phyloP scores from a whole-genome alignment of 2,113 vertebrate genomes.

The Petromus typicus region DNA sequence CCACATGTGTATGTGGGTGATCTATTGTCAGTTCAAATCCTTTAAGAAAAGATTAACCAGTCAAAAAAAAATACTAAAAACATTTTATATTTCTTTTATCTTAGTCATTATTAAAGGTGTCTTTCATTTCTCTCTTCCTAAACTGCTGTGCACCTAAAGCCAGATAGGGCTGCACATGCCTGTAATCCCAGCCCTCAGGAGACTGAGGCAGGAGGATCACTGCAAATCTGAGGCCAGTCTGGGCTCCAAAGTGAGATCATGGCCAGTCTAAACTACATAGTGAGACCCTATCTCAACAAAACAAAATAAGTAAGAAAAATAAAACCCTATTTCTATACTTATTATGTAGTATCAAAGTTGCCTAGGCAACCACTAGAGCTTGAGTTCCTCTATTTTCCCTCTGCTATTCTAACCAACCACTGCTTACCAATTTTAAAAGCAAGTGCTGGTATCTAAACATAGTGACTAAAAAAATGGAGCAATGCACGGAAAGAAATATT shows the following conservation, averaged over 20 bases:
- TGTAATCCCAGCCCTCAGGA: not conserved
- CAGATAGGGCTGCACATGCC: not conserved
- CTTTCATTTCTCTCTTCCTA: constrained; percentile 57
- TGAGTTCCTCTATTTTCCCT: not conserved
- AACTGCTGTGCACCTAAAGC: constrained; percentile 14
- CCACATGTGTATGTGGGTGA: constrained; percentile 98
- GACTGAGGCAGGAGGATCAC: not conserved
- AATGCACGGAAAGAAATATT: constrained; percentile 54
- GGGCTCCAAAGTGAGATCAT: not conserved
- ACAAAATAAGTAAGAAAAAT: not conserved
- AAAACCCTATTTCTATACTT: constrained; percentile 36
- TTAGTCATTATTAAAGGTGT: constrained; percentile 9
- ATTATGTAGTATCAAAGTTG: not conserved
- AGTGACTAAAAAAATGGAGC: constrained; percentile 7
- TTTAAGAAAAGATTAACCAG: constrained; percentile 81
- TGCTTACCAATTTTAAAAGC: constrained; percentile 48
- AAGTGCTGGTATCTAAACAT: constrained; percentile 20
- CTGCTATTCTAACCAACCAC: constrained; percentile 3
- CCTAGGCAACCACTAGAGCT: not conserved
- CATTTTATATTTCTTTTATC: constrained; percentile 56
- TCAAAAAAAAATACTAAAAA: constrained; percentile 62
- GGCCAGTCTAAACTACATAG: not conserved
- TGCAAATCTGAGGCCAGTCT: not conserved
- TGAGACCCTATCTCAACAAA: not conserved
- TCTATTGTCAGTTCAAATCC: constrained; percentile 99